Conservation (phyloP, 2,113 vertebrate species). For the Eolophus roseicapilla region DNA sequence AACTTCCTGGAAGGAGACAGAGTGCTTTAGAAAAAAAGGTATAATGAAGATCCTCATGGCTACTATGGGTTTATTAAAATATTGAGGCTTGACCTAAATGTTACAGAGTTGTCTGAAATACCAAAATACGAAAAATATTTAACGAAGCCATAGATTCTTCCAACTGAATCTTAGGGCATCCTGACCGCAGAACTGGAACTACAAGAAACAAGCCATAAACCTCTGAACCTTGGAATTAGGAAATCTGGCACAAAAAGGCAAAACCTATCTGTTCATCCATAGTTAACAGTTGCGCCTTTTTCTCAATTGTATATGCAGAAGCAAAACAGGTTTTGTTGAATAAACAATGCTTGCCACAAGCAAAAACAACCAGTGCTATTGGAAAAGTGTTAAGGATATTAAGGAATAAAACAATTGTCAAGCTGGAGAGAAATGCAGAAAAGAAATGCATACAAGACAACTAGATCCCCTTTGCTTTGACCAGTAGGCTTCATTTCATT, state of each 20-base stretch:
- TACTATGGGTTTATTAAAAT: not conserved
- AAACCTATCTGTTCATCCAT: not conserved
- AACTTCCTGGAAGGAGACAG: not conserved
- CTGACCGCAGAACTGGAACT: slow-evolving; percentile 69
- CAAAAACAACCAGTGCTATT: not conserved
- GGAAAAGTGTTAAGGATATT: not conserved
- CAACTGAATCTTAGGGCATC: slow-evolving; percentile 64
- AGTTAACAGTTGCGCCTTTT: not conserved
- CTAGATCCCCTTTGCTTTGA: not conserved
- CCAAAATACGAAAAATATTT: slow-evolving; percentile 59
- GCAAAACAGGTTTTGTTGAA: not conserved
- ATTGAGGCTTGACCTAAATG: not conserved
- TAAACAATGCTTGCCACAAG: not conserved
- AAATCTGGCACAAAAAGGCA: slow-evolving; percentile 55
- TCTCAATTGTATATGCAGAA: not conserved
- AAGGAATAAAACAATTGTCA: fast-evolving
- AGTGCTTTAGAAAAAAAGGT: not conserved
- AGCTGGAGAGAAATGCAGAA: not conserved
- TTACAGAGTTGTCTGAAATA: slow-evolving; percentile 21
- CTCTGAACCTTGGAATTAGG: slow-evolving; percentile 61
- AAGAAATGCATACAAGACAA: not conserved
- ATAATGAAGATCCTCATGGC: not conserved
- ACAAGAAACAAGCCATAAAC: slow-evolving; percentile 75
- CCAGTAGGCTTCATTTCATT: not conserved
- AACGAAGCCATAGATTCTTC: slow-evolving; percentile 55